Conservation (phyloP, 2,797 vertebrate species). For the Ctenopoma multispine region DNA sequence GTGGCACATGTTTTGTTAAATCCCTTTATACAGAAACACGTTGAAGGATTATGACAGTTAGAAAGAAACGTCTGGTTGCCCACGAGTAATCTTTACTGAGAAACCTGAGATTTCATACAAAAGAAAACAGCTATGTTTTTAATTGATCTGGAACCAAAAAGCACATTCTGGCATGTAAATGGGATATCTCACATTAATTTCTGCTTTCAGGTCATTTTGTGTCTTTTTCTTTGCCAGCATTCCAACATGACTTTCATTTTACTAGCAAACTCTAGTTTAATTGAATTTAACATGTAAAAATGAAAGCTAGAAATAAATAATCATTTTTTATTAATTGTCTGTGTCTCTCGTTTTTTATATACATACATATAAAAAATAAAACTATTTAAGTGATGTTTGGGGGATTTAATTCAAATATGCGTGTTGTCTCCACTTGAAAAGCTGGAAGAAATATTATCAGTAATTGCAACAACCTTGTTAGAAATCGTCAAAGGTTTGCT, state of each 20-base stretch:
- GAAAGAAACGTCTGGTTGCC: not conserved
- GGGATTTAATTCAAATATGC: too few relatives aligned
- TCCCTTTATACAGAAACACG: constrained; percentile 12
- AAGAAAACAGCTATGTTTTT: not conserved
- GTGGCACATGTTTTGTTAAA: constrained; percentile 20
- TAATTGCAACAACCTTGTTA: too few relatives aligned
- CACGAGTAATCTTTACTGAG: constrained; percentile 5
- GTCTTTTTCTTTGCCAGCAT: constrained; percentile 56
- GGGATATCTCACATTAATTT: constrained; percentile 16
- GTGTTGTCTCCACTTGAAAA: too few relatives aligned
- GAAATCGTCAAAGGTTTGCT: too few relatives aligned
- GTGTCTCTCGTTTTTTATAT: constrained; percentile 35
- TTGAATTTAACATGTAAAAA: constrained; percentile 68
- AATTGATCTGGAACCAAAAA: constrained; percentile 5
- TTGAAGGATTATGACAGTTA: constrained; percentile 3
- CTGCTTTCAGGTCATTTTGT: constrained; percentile 38
- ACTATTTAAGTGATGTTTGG: too few relatives aligned
- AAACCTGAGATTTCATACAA: not conserved
- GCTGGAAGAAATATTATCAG: too few relatives aligned
- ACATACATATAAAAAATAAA: not conserved
- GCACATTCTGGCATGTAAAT: constrained; percentile 19
- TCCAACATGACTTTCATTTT: constrained; percentile 62
- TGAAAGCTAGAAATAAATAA: constrained; percentile 54
- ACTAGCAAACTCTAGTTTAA: constrained; percentile 61
- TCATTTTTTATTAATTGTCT: constrained; percentile 27